Evolutionary conservation across 2,113 vertebrate genomes (phyloP).

Genomic region (Neotoma lepida): DNA sequence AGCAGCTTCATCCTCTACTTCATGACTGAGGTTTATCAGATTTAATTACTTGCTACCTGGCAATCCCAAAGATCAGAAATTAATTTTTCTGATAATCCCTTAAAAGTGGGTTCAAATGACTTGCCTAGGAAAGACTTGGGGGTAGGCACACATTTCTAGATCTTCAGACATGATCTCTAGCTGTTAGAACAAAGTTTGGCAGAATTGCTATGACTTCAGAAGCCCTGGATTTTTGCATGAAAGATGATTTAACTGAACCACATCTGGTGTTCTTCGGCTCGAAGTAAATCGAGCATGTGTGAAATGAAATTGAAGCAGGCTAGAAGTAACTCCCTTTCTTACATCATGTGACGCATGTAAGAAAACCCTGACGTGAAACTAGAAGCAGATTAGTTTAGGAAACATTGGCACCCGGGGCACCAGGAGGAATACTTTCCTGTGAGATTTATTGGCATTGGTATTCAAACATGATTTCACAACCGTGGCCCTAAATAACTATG

Average conservation of each 20-base stretch:
- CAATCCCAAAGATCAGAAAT: constrained; percentile 44
- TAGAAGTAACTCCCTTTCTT: background rate
- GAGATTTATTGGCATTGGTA: background rate
- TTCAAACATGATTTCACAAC: constrained; percentile 4
- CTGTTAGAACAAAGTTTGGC: constrained; percentile 12
- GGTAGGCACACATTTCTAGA: constrained; percentile 17
- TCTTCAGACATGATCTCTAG: background rate
- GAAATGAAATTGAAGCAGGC: constrained; percentile 10
- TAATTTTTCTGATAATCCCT: constrained; percentile 56
- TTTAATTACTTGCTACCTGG: constrained; percentile 25
- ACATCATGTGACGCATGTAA: background rate
- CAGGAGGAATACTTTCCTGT: background rate
- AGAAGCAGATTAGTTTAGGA: background rate
- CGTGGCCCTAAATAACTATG: background rate
- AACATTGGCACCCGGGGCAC: background rate
- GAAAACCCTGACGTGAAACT: background rate
- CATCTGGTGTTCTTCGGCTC: background rate
- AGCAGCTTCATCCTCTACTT: background rate
- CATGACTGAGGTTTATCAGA: background rate
- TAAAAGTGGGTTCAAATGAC: constrained; percentile 27
- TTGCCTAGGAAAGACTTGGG: background rate
- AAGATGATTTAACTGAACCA: constrained; percentile 42
- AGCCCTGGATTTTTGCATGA: background rate
- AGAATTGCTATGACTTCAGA: constrained; percentile 29
- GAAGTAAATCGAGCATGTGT: background rate